Conservation (phyloP, 2,888 invertebrate genomes). For the Xestia ashworthii region DNA sequence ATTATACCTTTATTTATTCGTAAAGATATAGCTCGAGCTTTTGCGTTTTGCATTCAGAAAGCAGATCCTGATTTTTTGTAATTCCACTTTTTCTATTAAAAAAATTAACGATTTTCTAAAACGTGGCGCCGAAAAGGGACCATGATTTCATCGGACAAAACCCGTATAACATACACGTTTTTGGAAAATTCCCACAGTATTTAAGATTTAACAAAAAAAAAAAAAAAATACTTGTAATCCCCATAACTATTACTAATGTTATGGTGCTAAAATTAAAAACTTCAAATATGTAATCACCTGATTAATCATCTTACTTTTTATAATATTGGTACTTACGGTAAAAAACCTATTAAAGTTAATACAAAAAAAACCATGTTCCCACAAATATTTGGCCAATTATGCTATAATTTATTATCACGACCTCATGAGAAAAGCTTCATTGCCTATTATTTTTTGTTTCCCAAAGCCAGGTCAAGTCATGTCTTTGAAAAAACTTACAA, state of each 20-base stretch:
- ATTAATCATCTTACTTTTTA: slow-evolving; percentile 24
- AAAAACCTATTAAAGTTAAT: slow-evolving; percentile 16
- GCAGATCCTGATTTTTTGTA: neutral
- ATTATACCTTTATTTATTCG: neutral
- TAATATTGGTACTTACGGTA: slow-evolving; percentile 21
- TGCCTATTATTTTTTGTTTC: slow-evolving; percentile 32
- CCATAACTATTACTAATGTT: slow-evolving; percentile 17
- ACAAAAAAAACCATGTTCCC: slow-evolving; percentile 41
- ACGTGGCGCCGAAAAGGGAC: neutral
- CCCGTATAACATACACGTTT: no score
- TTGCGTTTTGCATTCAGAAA: neutral
- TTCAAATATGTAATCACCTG: slow-evolving; percentile 12
- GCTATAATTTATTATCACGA: slow-evolving; percentile 34
- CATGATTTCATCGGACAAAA: neutral
- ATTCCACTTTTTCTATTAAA: neutral
- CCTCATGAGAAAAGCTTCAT: slow-evolving; percentile 30
- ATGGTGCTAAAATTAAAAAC: neutral
- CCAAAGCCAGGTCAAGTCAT: neutral
- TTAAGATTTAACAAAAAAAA: slow-evolving; percentile 1
- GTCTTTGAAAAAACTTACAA: slow-evolving; percentile 21
- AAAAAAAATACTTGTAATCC: slow-evolving; percentile 25
- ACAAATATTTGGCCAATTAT: slow-evolving; percentile 47
- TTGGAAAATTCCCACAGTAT: neutral
- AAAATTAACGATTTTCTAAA: neutral
- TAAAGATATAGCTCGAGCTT: neutral